phyloP scores from a whole-genome alignment of 2,888 invertebrate species.

The Napeogenes sylphis region DNA sequence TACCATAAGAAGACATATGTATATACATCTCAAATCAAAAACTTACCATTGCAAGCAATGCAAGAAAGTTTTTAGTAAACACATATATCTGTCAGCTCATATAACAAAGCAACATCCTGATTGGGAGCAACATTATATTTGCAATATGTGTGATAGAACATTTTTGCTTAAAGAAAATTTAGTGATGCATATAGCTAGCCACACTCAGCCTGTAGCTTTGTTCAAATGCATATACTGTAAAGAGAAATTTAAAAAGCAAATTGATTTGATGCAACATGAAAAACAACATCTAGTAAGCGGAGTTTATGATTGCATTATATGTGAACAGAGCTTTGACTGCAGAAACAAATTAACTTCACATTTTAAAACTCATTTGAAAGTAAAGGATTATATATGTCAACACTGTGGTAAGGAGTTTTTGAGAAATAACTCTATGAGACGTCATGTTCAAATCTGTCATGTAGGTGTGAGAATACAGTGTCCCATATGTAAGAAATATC shows the following conservation, averaged over 20 bases:
- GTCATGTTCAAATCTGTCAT: slow-evolving; percentile 87
- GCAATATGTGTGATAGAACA: slow-evolving; percentile 85
- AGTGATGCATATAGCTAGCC: slow-evolving; percentile 83
- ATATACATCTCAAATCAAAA: slow-evolving; percentile 81
- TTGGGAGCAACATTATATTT: slow-evolving; percentile 77
- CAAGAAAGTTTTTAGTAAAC: slow-evolving; percentile 80
- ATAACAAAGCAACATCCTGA: slow-evolving; percentile 74
- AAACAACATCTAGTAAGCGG: slow-evolving; percentile 85
- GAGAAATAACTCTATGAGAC: slow-evolving; percentile 84
- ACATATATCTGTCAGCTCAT: slow-evolving; percentile 81
- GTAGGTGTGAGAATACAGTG: slow-evolving; percentile 87
- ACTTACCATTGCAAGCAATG: slow-evolving; percentile 81
- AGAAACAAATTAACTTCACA: slow-evolving; percentile 80
- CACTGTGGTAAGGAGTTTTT: slow-evolving; percentile 88
- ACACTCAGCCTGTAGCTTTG: slow-evolving; percentile 69
- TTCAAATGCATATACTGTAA: slow-evolving; percentile 83
- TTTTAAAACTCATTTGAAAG: slow-evolving; percentile 83
- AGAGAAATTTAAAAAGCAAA: slow-evolving; percentile 51
- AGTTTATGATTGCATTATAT: slow-evolving; percentile 83
- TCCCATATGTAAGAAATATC: slow-evolving; percentile 86
- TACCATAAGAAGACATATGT: slow-evolving; percentile 82
- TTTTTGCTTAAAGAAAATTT: slow-evolving; percentile 87
- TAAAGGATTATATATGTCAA: slow-evolving; percentile 86
- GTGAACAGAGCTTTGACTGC: slow-evolving; percentile 83
- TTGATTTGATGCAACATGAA: slow-evolving; percentile 80